Evolutionary conservation across 2,888 invertebrate genomes (phyloP), one percentile per base, ranked within the genome.

Genomic region (Leptopilina myrica): DNA sequence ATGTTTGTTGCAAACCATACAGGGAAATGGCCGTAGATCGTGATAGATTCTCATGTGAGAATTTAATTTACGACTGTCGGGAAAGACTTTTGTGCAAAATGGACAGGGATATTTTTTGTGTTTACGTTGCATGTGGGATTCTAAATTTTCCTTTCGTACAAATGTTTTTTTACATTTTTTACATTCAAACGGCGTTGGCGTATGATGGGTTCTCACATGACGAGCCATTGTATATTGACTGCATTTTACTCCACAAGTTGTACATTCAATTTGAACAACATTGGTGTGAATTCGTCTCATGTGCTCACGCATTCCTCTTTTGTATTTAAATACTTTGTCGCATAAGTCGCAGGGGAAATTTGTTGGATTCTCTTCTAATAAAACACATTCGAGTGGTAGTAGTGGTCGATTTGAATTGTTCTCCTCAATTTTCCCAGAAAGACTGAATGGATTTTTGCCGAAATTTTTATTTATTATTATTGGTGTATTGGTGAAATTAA

Each of bases 11-110:
- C 91, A 92, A 20, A 91, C 90, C 0, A 90, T 84, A 78, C 91
- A 92, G 12, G 85, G 81, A 80, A 90, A 89, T 0, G 91, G 91
- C 76, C 91, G 91, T 80, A 86, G 87, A 0, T 91, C 91, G 0
- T 91, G 89, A 77, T 92, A 91, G 0, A 92, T 91, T 0, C 91
- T 89, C 91, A 91, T 90, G 83, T 91, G 91, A 14, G 91, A 85
- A 73, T 90, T 91, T 77, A 90, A 90, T 3, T 91, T 91, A 76
- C 90, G 90, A 64, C 91, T 91, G 43, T 91, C 91, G 3, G 90
- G 87, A 76, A 92, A 92, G 0, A 91, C 89, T 49, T 92, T 91
- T 2, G 90, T 90, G 64, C 92, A 91, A 65, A 90, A 89, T 0
- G 89, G 90, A 83, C 91, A 92, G 3, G 91, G 90, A 4, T 90